phyloP scores from a whole-genome alignment of 2,113 vertebrate genomes.

The Hippocampus mohnikei region DNA sequence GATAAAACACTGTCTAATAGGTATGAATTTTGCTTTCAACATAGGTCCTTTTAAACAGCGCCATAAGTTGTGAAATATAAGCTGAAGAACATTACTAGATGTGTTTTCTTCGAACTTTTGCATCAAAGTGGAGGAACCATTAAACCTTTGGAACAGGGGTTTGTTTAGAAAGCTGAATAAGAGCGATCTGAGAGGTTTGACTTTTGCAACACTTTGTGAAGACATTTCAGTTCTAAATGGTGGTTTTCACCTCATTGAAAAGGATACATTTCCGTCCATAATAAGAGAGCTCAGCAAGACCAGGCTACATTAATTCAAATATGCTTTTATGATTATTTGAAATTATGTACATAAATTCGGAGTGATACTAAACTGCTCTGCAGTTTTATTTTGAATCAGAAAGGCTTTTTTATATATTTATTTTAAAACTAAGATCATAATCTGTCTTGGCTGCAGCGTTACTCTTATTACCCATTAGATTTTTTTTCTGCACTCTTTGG shows the following conservation, averaged over 20 bases:
- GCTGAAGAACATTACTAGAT: slow-evolving; percentile 58
- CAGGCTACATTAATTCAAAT: slow-evolving; percentile 4
- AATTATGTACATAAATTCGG: slow-evolving; percentile 9
- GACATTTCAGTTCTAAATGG: slow-evolving; percentile 56
- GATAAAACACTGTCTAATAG: slow-evolving; percentile 62
- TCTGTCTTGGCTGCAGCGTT: slow-evolving; percentile 63
- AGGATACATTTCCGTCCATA: slow-evolving; percentile 15
- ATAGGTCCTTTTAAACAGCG: slow-evolving; percentile 56
- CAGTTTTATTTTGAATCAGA: neutral
- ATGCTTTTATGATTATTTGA: slow-evolving; percentile 17
- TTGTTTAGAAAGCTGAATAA: slow-evolving; percentile 49
- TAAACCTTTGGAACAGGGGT: slow-evolving; percentile 40
- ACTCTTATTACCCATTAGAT: slow-evolving; percentile 63
- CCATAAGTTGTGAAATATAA: slow-evolving; percentile 68
- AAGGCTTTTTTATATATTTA: neutral
- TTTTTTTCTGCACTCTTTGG: slow-evolving; percentile 80
- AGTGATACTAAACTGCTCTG: neutral
- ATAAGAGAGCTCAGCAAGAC: slow-evolving; percentile 3
- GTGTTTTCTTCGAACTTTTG: slow-evolving; percentile 57
- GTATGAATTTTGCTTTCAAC: slow-evolving; percentile 60
- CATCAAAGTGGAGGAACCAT: slow-evolving; percentile 37
- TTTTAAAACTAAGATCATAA: slow-evolving; percentile 57
- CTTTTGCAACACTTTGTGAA: slow-evolving; percentile 54
- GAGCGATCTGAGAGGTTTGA: slow-evolving; percentile 49
- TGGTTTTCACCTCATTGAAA: slow-evolving; percentile 34